A percentile compares a stretch with the other conserved stretches of the same genome.
Conservation (phyloP, 2,888 invertebrate genomes). For the Orthosia gracilis region DNA sequence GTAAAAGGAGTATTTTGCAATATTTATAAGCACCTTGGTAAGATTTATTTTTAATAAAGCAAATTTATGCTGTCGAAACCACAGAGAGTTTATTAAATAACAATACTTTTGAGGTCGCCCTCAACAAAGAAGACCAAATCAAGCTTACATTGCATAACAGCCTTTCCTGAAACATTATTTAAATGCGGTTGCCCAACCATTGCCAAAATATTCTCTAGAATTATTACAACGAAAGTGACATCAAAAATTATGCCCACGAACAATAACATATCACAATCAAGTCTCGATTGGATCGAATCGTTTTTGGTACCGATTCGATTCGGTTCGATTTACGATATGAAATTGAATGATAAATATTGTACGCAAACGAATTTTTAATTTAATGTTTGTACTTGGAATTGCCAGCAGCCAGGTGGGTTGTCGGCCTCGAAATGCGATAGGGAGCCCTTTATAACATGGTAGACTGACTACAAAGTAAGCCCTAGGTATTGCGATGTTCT, state of each 20-base stretch:
- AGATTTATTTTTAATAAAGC: no score
- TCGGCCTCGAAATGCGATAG: neutral
- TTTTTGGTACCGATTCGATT: conserved; percentile 81
- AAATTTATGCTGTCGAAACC: no score
- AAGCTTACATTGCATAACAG: neutral
- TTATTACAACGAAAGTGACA: conserved; percentile 63
- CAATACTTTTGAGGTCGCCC: neutral
- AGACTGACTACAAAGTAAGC: no score
- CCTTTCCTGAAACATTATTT: conserved; percentile 37
- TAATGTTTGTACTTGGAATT: conserved; percentile 66
- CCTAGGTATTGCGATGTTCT: no score
- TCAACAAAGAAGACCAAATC: conserved; percentile 13
- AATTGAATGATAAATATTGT: conserved; percentile 75
- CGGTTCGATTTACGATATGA: conserved; percentile 81
- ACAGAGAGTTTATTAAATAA: neutral
- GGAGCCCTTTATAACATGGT: neutral
- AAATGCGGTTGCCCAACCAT: conserved; percentile 1
- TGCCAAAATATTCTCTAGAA: conserved; percentile 53
- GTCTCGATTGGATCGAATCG: conserved; percentile 72
- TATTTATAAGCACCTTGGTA: no score
- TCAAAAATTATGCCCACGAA: conserved; percentile 69
- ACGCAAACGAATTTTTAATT: conserved; percentile 71
- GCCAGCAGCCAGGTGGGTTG: conserved; percentile 35
- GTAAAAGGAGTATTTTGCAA: no score
- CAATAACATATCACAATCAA: conserved; percentile 72